A percentile compares a stretch with the other conserved stretches of the same genome.
Conservation (phyloP, 2,797 vertebrate genomes). For the Microchirus variegatus region DNA sequence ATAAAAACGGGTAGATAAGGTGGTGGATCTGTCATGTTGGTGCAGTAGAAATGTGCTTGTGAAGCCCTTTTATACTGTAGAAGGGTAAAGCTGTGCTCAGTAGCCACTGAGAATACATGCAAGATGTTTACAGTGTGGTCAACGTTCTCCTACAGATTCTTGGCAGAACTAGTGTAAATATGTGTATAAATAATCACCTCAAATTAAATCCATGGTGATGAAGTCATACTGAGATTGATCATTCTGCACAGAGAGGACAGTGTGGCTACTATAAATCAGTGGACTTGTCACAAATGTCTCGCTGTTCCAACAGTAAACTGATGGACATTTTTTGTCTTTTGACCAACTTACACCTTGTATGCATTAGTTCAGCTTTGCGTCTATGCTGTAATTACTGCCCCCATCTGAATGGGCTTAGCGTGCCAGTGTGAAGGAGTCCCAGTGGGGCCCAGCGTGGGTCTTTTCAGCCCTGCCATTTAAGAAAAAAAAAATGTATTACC, state of each 20-base stretch:
- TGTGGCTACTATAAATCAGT: constrained; percentile 40
- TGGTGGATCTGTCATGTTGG: constrained; percentile 11
- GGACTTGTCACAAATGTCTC: constrained; percentile 41
- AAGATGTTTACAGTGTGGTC: background rate
- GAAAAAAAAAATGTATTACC: constrained; percentile 72
- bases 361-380: constrained; percentile 79
- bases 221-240: constrained; percentile 46
- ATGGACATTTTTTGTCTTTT: constrained; percentile 62
- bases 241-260: constrained; percentile 34
- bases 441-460: constrained; percentile 79
- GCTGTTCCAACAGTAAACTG: constrained; percentile 53
- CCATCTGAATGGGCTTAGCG: constrained; percentile 79
- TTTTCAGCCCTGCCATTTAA: constrained; percentile 81
- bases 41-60: constrained; percentile 5
- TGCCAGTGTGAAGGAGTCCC: constrained; percentile 75
- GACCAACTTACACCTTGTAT: constrained; percentile 73
- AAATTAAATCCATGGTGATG: constrained; percentile 33
- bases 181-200: constrained; percentile 41
- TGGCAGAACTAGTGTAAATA: constrained; percentile 5
- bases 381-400: constrained; percentile 78
- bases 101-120: background rate
- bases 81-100: background rate
- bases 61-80: background rate
- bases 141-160: constrained; percentile 16
- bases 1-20: background rate